Base-by-base conservation (phyloP, 2,113 vertebrate species). In the Corythornis madagascariensis region DNA sequence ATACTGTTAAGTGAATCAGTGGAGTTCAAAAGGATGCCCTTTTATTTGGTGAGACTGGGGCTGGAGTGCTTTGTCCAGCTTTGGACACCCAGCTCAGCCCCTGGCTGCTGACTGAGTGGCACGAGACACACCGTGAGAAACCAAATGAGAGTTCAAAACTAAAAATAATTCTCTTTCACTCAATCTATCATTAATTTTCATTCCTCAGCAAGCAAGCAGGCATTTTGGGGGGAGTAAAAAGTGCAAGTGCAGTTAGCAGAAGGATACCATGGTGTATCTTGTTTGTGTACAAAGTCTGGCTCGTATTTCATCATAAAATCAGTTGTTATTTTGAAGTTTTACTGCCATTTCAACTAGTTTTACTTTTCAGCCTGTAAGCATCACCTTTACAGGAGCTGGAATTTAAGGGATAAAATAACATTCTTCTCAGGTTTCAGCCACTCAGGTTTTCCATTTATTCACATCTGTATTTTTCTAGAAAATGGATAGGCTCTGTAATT, bases 401-500 rank as follows among this genome's bases (percentile, higher is more conserved):
- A 79, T 83, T 56, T 76, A 52, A 45, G 45, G 57, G 29, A 48
- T 40, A 52, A 86, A 82, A 40, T 87, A 92, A 76, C 81, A 94
- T 88, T 94, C 92, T 74, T 69, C 16, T 73, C 76, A 26, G 48
- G 77, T 94, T 92, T 92, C 87, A 82, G 31, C 70, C 60, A 61
- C 77, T 88, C 7, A 45, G 75, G 74, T 94, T 96, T 94, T 86
- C 55, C 82, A 77, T 81, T 89, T 69, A 52, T 71, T 72, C 86
- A 77, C 7, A 74, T 83, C 67, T 90, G 57, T 95, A 89, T 82
- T 94, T 91, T 94, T 86, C 89, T 76, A 64, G 84, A 86, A 95
- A 96, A 94, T 79, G 86, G 79, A 22, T 93, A 87, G 81, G 74
- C 7, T 4, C 67, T 96, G 28, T 94, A 96, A 97, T 96, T 94